Evolutionary conservation across 2,113 vertebrate species (phyloP).

Genomic region (Rhea pennata): DNA sequence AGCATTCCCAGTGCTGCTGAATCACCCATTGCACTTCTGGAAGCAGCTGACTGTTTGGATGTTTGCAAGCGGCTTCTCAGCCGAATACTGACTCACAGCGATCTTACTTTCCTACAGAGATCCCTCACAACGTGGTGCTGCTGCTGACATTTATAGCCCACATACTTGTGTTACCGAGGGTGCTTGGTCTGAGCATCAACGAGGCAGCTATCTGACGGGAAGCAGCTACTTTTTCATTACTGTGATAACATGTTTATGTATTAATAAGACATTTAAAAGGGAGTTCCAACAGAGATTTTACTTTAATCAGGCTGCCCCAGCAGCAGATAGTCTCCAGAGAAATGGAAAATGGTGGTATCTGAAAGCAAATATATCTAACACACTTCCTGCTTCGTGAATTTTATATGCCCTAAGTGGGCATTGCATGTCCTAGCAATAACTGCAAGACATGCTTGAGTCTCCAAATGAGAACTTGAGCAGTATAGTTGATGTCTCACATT

Average conservation of each 20-base stretch:
- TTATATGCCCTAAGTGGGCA: background rate
- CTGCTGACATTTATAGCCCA: background rate
- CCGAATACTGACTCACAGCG: background rate
- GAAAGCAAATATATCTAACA: background rate
- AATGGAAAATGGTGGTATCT: background rate
- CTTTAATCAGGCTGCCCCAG: background rate
- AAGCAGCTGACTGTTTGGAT: background rate
- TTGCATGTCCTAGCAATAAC: background rate
- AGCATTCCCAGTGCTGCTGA: rapidly evolving
- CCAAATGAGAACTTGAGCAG: background rate
- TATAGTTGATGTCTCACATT: background rate
- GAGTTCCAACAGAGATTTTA: background rate
- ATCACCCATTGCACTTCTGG: background rate
- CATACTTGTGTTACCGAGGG: rapidly evolving
- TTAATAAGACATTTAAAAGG: background rate
- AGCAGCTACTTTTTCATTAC: background rate
- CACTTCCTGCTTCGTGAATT: background rate
- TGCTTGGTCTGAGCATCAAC: background rate
- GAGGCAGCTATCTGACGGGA: rapidly evolving
- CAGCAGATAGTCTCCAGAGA: background rate
- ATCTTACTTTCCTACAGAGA: background rate
- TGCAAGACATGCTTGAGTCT: background rate
- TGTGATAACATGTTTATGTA: background rate
- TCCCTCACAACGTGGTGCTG: background rate
- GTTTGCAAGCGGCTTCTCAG: background rate